phyloP scores from a whole-genome alignment of 2,888 invertebrate genomes.

The Erannis defoliaria region DNA sequence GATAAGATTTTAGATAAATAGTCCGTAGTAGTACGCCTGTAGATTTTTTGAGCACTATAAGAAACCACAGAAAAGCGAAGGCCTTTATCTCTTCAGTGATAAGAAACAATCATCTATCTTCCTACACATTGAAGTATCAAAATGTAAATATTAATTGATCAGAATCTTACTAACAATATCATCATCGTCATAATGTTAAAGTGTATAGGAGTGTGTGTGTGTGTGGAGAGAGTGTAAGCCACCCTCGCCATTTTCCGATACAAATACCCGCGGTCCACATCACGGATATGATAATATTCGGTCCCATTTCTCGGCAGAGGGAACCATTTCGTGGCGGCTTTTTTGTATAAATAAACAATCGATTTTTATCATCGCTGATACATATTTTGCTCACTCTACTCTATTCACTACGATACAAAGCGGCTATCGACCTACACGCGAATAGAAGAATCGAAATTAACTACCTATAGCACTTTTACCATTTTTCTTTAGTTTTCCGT shows the following conservation, averaged over 20 bases:
- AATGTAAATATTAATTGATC: no score
- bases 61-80: no score
- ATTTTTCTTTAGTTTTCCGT: neutral
- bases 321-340: slow-evolving; percentile 1
- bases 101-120: no score
- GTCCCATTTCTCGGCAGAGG: neutral
- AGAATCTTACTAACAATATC: slow-evolving; percentile 8
- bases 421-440: neutral
- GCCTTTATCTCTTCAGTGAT: no score
- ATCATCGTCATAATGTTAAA: slow-evolving; percentile 4
- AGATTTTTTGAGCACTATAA: no score
- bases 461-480: neutral
- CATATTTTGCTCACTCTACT: slow-evolving; percentile 12
- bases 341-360: slow-evolving; percentile 13
- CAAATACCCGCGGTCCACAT: neutral
- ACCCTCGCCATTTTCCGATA: neutral
- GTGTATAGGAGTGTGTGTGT: neutral
- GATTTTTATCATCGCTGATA: slow-evolving; percentile 14
- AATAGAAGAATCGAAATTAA: neutral
- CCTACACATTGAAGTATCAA: no score
- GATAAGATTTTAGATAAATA: no score
- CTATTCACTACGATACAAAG: neutral
- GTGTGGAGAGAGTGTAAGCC: no score
- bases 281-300: slow-evolving; percentile 1
- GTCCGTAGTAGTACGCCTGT: no score